Evolutionary conservation across 2,888 invertebrate genomes (phyloP).

Genomic region (Oxytorus armatus): DNA sequence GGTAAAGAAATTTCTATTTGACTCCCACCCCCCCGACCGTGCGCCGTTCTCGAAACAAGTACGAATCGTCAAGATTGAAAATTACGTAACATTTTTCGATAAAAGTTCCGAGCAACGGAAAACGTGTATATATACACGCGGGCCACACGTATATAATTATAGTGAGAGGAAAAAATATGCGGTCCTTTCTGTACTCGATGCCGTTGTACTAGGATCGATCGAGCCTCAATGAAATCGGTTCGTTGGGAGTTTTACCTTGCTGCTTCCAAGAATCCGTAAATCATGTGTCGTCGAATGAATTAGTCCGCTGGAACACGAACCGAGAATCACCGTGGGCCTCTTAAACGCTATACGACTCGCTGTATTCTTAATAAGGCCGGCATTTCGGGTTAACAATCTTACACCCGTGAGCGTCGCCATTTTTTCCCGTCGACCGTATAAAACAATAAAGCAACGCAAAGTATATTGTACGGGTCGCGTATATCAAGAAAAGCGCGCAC

Average conservation of each 20-base stretch:
- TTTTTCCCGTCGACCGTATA: slow-evolving; percentile 68
- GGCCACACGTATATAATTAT: no score
- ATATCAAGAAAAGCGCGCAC: no score
- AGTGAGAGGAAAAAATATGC: background rate
- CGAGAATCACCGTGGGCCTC: slow-evolving; percentile 54
- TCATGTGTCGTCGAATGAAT: slow-evolving; percentile 71
- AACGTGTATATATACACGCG: no score
- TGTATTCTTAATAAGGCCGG: slow-evolving; percentile 76
- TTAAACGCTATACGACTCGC: slow-evolving; percentile 68
- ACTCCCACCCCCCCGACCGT: no score
- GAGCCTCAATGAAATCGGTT: background rate
- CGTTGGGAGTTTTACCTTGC: slow-evolving; percentile 41
- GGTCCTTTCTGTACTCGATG: background rate
- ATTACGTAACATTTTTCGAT: no score
- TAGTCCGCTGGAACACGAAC: slow-evolving; percentile 67
- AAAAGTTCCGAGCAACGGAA: no score
- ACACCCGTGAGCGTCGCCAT: slow-evolving; percentile 81
- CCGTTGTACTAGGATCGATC: background rate
- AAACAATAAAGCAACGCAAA: no score
- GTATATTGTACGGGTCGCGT: no score
- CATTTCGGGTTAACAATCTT: slow-evolving; percentile 77
- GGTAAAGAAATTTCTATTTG: no score
- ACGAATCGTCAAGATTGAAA: no score
- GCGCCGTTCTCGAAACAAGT: no score
- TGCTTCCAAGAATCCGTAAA: slow-evolving; percentile 55